Evolutionary conservation across 2,113 vertebrate species (phyloP).

Genomic region (Struthidea cinerea): DNA sequence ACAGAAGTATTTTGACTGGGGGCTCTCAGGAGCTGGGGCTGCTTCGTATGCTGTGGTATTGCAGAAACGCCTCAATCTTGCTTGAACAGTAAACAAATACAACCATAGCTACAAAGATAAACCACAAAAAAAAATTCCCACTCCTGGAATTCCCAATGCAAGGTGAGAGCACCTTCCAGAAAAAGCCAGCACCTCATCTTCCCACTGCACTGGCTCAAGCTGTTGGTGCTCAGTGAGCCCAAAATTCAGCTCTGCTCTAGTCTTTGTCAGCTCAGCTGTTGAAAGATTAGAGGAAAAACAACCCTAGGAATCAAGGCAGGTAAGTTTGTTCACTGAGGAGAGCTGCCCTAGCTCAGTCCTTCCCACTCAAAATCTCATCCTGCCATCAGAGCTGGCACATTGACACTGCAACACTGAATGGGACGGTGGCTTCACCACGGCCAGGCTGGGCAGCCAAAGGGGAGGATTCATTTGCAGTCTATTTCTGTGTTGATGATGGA

Average conservation of each 20-base stretch:
- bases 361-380: neutral
- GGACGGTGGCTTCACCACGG: rapidly evolving
- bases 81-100: neutral
- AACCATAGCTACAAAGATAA: neutral
- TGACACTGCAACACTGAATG: rapidly evolving
- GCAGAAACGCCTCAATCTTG: neutral
- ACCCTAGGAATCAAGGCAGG: neutral
- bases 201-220: neutral
- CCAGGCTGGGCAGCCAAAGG: rapidly evolving
- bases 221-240: neutral
- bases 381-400: neutral
- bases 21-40: neutral
- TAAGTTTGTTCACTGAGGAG: neutral
- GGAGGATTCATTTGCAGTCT: rapidly evolving
- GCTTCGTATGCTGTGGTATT: neutral
- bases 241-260: neutral
- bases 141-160: neutral
- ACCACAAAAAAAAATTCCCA: neutral
- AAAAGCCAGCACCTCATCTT: neutral
- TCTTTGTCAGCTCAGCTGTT: neutral
- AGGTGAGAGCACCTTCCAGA: neutral
- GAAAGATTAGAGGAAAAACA: neutral
- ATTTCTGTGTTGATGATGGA: rapidly evolving
- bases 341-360: neutral
- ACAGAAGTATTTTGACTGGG: neutral